phyloP scores from a whole-genome alignment of 2,797 vertebrate species.

The Notamacropus eugenii region DNA sequence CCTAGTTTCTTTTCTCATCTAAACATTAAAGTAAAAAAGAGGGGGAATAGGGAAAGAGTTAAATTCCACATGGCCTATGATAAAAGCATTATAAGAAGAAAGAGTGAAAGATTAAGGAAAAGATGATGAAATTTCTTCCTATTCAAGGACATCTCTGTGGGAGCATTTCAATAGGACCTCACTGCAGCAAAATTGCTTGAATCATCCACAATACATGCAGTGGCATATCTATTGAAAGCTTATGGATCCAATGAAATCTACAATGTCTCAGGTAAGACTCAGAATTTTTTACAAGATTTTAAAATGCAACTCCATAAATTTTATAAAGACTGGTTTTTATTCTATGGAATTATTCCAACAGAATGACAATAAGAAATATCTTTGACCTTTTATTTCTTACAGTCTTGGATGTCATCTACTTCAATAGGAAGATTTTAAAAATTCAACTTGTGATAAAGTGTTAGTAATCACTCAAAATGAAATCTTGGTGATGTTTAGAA shows the following conservation, averaged over 20 bases:
- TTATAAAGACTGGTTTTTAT: neutral
- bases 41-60: slow-evolving; percentile 54
- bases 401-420: slow-evolving; percentile 13
- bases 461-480: slow-evolving; percentile 58
- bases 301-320: neutral
- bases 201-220: neutral
- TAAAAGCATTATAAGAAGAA: slow-evolving; percentile 40
- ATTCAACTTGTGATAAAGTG: neutral
- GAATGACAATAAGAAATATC: neutral
- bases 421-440: slow-evolving; percentile 28
- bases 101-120: neutral
- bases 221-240: slow-evolving; percentile 7
- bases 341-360: neutral
- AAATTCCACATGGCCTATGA: slow-evolving; percentile 36
- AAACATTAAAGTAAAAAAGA: slow-evolving; percentile 76
- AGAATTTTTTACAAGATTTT: slow-evolving; percentile 18
- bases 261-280: slow-evolving; percentile 21
- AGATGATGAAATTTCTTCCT: slow-evolving; percentile 36
- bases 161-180: slow-evolving; percentile 36
- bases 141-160: neutral
- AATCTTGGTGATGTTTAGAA: slow-evolving; percentile 50
- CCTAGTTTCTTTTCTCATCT: slow-evolving; percentile 87
- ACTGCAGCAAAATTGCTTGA: slow-evolving; percentile 6
- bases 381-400: slow-evolving; percentile 21
- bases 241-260: neutral